Conservation (phyloP, 2,888 invertebrate species). For the Esperia sulphurella region DNA sequence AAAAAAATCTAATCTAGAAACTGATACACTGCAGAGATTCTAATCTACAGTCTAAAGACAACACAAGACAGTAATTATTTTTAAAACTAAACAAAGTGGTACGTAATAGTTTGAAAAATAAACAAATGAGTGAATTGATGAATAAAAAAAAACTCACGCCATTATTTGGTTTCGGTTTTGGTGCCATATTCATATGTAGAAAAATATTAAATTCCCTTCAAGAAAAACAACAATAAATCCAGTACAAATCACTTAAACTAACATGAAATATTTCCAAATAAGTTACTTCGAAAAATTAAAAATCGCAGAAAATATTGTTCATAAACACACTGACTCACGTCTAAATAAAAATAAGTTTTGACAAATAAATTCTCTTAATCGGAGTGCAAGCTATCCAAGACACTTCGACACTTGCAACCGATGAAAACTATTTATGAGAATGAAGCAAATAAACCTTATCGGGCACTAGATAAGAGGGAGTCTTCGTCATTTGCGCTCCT, state of each 20-base stretch:
- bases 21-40: too few relatives aligned
- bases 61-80: too few relatives aligned
- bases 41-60: too few relatives aligned
- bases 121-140: not conserved
- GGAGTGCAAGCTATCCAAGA: conserved; percentile 23
- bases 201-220: conserved; percentile 34
- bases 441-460: conserved; percentile 56
- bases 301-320: not conserved
- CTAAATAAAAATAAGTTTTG: not conserved
- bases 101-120: too few relatives aligned
- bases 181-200: conserved; percentile 42
- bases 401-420: conserved; percentile 36
- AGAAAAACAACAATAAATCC: conserved; percentile 57
- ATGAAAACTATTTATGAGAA: conserved; percentile 54
- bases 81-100: too few relatives aligned
- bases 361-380: not conserved
- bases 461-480: conserved; percentile 55
- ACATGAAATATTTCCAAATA: not conserved
- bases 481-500: conserved; percentile 59
- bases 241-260: conserved; percentile 28
- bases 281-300: not conserved
- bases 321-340: not conserved
- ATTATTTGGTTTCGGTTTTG: conserved; percentile 47
- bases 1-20: too few relatives aligned
- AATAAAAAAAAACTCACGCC: conserved; percentile 25